phyloP scores from a whole-genome alignment of 2,113 vertebrate genomes.

The Pluvianellus socialis region DNA sequence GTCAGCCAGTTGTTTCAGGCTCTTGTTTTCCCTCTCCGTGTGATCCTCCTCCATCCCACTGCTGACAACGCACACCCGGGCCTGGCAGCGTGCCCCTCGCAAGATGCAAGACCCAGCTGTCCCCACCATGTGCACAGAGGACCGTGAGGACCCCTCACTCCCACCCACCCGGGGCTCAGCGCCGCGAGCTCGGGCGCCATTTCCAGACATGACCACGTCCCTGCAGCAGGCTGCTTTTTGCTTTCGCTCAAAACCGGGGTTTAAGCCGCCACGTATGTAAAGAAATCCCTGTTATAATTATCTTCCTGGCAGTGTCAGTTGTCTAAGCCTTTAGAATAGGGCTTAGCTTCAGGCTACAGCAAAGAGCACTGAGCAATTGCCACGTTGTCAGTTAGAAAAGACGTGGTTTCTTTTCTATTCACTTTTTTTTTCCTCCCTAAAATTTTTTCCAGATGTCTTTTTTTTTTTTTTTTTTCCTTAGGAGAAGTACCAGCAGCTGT shows the following conservation, averaged over 20 bases:
- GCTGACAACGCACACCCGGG: not conserved
- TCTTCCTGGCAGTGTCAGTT: slow-evolving; percentile 53
- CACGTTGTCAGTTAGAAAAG: slow-evolving; percentile 75
- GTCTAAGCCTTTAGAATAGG: slow-evolving; percentile 35
- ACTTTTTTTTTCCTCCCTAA: not conserved
- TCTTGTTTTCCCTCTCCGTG: not conserved
- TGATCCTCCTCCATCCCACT: not conserved
- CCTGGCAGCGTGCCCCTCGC: not conserved
- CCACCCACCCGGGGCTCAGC: not conserved
- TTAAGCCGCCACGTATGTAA: slow-evolving; percentile 68
- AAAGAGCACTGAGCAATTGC: slow-evolving; percentile 65
- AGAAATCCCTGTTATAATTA: slow-evolving; percentile 64
- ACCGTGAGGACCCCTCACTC: not conserved
- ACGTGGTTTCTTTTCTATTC: slow-evolving; percentile 51
- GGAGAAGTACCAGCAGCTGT: slow-evolving; percentile 51
- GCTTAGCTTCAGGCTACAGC: slow-evolving; percentile 54
- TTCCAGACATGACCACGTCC: not conserved
- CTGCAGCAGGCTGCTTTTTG: not conserved
- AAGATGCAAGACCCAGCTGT: not conserved
- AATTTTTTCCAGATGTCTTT: slow-evolving; percentile 71
- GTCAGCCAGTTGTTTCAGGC: not conserved
- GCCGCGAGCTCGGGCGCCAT: rapidly evolving
- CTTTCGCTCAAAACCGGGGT: not conserved
- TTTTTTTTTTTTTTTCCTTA: slow-evolving; percentile 2
- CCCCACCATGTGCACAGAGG: not conserved